Base-by-base conservation (phyloP, 2,797 vertebrate genomes). In the Masticophis lateralis region DNA sequence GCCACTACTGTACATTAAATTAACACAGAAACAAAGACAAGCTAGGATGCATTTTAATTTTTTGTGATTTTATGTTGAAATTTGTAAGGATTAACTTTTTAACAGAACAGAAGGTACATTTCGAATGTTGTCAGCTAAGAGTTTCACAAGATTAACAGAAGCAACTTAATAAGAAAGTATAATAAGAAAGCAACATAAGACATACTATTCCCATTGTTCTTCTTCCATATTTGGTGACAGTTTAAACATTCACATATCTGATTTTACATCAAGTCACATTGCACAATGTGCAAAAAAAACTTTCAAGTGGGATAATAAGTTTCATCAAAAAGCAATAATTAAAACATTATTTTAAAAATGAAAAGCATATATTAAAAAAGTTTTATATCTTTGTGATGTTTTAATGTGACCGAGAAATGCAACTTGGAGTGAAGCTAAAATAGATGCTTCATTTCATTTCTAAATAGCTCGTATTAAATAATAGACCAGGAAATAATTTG, bases 131-230 rank as follows among this genome's bases (percentile, higher is more conserved):
- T n/a, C n/a, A 89, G 59, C 8, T 20, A 86, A 94, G 56, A 61
- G 87, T 55, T 60, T 95, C 22, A 91, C 57, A 16, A 86, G 61
- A 16, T 86, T 25, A 90, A 60, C 63, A 12, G 51, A 93, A 90
- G 27, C 5, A 89, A 69, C 11, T 63, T 61, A 74, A 20, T 61
- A 74, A 63, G 5, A 25, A 92, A 5, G 25, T 86, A 53, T 59
- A 90, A 55, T 66, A 90, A 83, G 88, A 92, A 61, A 8, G 0
- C 6, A 89, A n/a, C n/a, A 63, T 9, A 18, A 53, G 43, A 4
- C 20, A 7, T 13, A 28, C 22, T 60, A 13, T n/a, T 32, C 12
- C 27, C n/a, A 28, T 43, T 69, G 12, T 87, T 91, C 91, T 4
- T 63, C 13, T 86, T 91, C 43, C 18, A 0, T 27, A 74, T 27